Evolutionary conservation across 2,797 vertebrate genomes (phyloP), one percentile per base, ranked within the genome.

Genomic region (Cichlasoma orientale): DNA sequence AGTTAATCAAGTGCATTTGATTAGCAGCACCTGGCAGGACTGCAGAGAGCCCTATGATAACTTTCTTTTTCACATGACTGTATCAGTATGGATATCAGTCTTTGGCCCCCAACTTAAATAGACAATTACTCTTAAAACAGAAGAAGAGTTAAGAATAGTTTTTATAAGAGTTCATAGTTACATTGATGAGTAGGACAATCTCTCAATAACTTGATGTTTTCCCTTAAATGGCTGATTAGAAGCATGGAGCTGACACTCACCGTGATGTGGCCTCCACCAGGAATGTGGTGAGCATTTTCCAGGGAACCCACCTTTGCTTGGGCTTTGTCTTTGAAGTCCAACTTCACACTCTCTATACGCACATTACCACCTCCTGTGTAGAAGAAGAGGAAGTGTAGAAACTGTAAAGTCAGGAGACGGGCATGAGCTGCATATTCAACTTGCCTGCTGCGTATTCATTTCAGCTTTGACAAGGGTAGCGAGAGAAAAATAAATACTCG

Each of bases 291-390:
- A 84, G 98, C 96, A 79, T 99, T 99, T 82, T 99, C 98, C 89
- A 99, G 92, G 29, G 98, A 99, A 84, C 98, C 97, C 71, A 99
- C 96, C 95, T 99, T 99, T 91, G 98, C 96, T 82, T 99, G 98
- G 92, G 98, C 98, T 92, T 99, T 99, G 92, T 99, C 98, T 96
- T 98, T 99, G 94, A 99, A 99, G 95, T 97, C 98, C 94, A 99
- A 95, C 94, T 97, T 99, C 92, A 99, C 97, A 9, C 95, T 98
- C 89, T 99, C 98, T 74, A 99, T 99, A 91, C 97, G 98, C 90
- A 99, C 96, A 86, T 97, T 90, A 61, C 98, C 98, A 13, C 98
- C 98, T 80, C 98, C 98, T 99, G 74, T 2, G 82, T 74, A 83
- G 16, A 56, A 75, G 44, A 0, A 63, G 33, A 31, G 57, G n/a